Evolutionary conservation across 2,113 vertebrate genomes (phyloP).

Genomic region (Mus musculus): GRCm39 chr11:104444001-104444500

Average conservation of each 20-base stretch:
- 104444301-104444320: conserved; percentile 42
- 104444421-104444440: no score
- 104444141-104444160: neutral
- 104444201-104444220: neutral
- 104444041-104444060: neutral
- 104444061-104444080: neutral
- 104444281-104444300: neutral
- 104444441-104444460: neutral
- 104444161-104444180: neutral
- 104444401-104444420: neutral
- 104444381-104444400: neutral
- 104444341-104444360: neutral
- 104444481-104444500: neutral
- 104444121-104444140: conserved; percentile 25
- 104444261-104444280: conserved; percentile 1
- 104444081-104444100: neutral
- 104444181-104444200: conserved; percentile 15
- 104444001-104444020: neutral
- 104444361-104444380: neutral
- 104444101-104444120: neutral
- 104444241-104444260: conserved; percentile 45
- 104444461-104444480: no score
- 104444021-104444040: no score
- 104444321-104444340: neutral
- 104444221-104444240: neutral